Evolutionary conservation across 2,113 vertebrate genomes (phyloP).

Genomic region (Leptobrachium ailaonicum): DNA sequence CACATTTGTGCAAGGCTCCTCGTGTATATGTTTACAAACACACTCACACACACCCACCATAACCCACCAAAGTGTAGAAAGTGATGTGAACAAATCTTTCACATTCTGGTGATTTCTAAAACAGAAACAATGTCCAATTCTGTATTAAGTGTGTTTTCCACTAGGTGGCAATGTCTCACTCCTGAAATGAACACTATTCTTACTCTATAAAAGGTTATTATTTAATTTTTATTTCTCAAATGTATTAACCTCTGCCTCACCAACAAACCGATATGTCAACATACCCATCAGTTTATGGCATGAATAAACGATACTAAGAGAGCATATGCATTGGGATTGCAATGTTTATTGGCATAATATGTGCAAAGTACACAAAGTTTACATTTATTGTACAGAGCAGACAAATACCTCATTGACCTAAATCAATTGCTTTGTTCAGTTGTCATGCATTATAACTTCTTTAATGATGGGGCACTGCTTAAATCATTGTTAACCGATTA

Average conservation of each 20-base stretch:
- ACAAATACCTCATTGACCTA: conserved; percentile 4
- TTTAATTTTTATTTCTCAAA: not conserved
- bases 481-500: conserved; percentile 7
- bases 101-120: too few relatives aligned
- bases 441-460: not conserved
- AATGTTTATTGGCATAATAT: not conserved
- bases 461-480: not conserved
- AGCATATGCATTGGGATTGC: not conserved
- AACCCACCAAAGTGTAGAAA: too few relatives aligned
- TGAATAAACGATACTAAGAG: not conserved
- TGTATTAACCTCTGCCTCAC: not conserved
- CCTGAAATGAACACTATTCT: not conserved
- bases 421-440: conserved; percentile 17
- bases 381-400: not conserved
- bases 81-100: too few relatives aligned
- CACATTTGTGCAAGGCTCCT: too few relatives aligned
- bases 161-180: conserved; percentile 26
- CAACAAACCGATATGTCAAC: conserved; percentile 9
- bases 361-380: not conserved
- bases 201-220: not conserved
- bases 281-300: not conserved
- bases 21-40: too few relatives aligned
- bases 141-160: not conserved
- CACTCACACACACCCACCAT: too few relatives aligned
- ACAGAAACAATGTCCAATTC: too few relatives aligned